These are phyloP conservation scores for Madoqua kirkii DNA, from an alignment of 2,113 vertebrate species.

Conservation along the genomic window DNA sequence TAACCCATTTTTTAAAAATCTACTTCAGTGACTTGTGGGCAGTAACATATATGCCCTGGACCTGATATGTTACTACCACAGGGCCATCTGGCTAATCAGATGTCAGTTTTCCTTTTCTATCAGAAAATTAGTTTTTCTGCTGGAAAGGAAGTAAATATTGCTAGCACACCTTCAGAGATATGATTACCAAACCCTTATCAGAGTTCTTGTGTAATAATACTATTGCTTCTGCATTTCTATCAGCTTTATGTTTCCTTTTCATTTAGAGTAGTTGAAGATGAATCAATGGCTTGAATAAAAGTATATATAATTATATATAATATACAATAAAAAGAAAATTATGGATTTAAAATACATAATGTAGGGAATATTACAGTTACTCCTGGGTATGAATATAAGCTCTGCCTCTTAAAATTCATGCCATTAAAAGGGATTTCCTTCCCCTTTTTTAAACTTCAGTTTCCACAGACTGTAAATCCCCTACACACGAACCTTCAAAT, in stretches of 20 bases:
- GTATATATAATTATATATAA: background rate
- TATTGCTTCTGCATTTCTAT: background rate
- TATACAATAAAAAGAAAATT: constrained; percentile 44
- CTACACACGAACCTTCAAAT: background rate
- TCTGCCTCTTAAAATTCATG: constrained; percentile 36
- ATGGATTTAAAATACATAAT: constrained; percentile 34
- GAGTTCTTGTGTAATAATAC: background rate
- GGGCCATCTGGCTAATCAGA: constrained; percentile 67
- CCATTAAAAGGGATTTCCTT: constrained; percentile 23
- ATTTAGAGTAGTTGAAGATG: constrained; percentile 16
- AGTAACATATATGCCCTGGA: background rate
- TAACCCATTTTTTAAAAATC: background rate
- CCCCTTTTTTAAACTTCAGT: background rate
- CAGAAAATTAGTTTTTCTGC: constrained; percentile 37
- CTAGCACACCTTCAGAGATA: constrained; percentile 15
- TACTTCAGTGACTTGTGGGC: background rate
- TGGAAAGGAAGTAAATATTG: constrained; percentile 20
- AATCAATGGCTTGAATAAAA: constrained; percentile 33
- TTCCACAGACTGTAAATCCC: background rate
- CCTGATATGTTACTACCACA: background rate
- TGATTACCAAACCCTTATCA: constrained; percentile 7
- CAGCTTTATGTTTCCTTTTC: constrained; percentile 36
- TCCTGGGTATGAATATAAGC: background rate
- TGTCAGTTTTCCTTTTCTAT: constrained; percentile 46
- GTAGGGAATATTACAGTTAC: constrained; percentile 29